Conservation (phyloP, 2,113 vertebrate species). For the Isurus oxyrinchus region DNA sequence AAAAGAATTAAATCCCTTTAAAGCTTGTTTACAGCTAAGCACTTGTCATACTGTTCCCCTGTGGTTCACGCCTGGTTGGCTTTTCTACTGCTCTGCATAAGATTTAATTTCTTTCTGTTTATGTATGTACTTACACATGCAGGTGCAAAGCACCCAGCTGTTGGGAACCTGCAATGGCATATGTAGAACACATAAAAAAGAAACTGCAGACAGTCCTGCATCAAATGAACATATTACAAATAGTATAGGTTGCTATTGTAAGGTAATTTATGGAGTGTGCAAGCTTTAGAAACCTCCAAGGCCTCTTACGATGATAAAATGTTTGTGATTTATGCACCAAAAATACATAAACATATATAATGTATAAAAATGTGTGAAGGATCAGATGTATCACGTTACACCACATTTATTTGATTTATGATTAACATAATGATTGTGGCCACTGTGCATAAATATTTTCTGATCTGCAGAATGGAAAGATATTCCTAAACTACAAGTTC, state of each 20-base stretch:
- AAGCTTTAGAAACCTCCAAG: not conserved
- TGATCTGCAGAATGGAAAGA: conserved; percentile 13
- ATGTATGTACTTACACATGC: conserved; percentile 60
- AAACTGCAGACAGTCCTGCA: not conserved
- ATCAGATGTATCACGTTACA: not conserved
- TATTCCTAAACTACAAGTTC: conserved; percentile 9
- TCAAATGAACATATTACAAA: conserved; percentile 10
- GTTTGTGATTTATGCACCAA: conserved; percentile 6
- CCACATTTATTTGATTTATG: conserved; percentile 33
- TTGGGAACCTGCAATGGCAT: conserved; percentile 53
- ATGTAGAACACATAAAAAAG: conserved; percentile 43
- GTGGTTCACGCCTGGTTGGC: conserved; percentile 60
- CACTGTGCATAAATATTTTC: not conserved
- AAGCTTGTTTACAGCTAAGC: conserved; percentile 71
- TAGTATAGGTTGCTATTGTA: not conserved
- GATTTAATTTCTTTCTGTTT: conserved; percentile 69
- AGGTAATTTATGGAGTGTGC: conserved; percentile 10
- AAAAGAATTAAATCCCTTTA: conserved; percentile 72
- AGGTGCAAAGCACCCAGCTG: conserved; percentile 69
- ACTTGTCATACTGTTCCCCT: conserved; percentile 66
- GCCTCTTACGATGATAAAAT: conserved; percentile 4
- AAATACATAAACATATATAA: conserved; percentile 12
- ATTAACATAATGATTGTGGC: not conserved
- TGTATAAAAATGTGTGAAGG: conserved; percentile 19
- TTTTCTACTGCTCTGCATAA: conserved; percentile 51